Percentiles rank a stretch among this genome's conserved stretches.
Conservation (phyloP, 1,140 invertebrate genomes). For the Plodia interpunctella region DNA sequence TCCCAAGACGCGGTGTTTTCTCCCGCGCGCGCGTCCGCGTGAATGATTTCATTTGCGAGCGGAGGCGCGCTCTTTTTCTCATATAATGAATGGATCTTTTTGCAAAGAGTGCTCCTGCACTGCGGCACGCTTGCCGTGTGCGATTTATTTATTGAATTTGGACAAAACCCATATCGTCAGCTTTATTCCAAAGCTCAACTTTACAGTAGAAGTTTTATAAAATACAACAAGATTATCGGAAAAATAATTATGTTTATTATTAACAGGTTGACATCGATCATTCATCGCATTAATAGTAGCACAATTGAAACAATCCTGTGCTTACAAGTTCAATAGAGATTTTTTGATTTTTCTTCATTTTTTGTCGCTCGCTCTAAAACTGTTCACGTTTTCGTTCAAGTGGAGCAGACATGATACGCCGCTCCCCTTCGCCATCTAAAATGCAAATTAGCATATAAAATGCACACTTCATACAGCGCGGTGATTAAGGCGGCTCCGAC, state of each 20-base stretch:
- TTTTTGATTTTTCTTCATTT: too few relatives aligned
- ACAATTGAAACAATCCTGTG: too few relatives aligned
- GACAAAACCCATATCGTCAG: not conserved
- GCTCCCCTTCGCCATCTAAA: not conserved
- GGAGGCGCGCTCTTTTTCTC: not conserved
- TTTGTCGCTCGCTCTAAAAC: not conserved
- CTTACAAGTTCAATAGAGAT: too few relatives aligned
- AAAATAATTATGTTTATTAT: too few relatives aligned
- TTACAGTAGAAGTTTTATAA: too few relatives aligned
- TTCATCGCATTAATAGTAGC: too few relatives aligned
- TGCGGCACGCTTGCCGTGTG: not conserved
- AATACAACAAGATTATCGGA: too few relatives aligned
- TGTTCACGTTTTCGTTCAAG: not conserved
- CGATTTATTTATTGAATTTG: not conserved
- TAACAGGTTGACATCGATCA: too few relatives aligned
- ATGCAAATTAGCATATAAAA: conserved; percentile 6
- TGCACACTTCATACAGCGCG: not conserved
- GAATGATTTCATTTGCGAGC: not conserved
- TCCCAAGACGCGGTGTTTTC: too few relatives aligned
- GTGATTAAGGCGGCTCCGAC: not conserved
- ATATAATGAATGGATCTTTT: not conserved
- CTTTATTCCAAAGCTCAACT: not conserved
- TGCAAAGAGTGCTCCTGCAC: not conserved
- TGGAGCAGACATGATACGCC: not conserved
- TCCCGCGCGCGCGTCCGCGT: not conserved